Evolutionary conservation across 2,797 vertebrate species (phyloP), one percentile per base, ranked within the genome.

Genomic region (Chromobotia macracanthus): DNA sequence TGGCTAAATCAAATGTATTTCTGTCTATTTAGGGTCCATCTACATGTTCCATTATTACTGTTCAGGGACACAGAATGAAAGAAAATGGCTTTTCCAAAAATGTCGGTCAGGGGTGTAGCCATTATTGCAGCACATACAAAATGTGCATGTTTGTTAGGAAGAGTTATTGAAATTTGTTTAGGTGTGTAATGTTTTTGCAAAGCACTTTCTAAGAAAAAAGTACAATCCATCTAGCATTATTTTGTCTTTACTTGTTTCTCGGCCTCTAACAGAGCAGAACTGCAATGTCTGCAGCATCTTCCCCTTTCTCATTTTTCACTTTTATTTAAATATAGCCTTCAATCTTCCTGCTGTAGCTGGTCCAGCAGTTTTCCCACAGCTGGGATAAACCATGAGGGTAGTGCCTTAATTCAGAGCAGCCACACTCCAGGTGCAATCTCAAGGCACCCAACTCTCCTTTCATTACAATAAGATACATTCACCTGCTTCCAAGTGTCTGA

Each of bases 261-360:
- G 1, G 69, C 44, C 10, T 44, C 60, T 78, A 35, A 25, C 60
- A 72, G 58, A 51, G 46, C 35, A 66, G 56, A 18, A 63, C 51
- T 77, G 51, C 75, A 82, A 56, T 13, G 74, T 70, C 77, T 44
- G 51, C 53, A 61, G 81, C 65, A 10, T 82, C 51, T 80, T 67
- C 70, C 83, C 50, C 81, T 55, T 63, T 65, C 79, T 73, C 70
- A 76, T 81, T 79, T 77, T 79, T 80, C 66, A 82, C 63, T 78
- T 84, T 61, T 84, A 80, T 83, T 80, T 83, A 82, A 80, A 80
- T 84, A 77, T 84, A 82, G 82, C 79, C 75, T 67, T 75, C 58
- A 81, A 58, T 72, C 53, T 35, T 72, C 63, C 35, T 68, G 71
- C 78, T 77, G 60, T 64, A 77, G 80, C 81, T 77, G 78, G 72